Conservation (phyloP, 2,113 vertebrate genomes). For the Strigops habroptila region DNA sequence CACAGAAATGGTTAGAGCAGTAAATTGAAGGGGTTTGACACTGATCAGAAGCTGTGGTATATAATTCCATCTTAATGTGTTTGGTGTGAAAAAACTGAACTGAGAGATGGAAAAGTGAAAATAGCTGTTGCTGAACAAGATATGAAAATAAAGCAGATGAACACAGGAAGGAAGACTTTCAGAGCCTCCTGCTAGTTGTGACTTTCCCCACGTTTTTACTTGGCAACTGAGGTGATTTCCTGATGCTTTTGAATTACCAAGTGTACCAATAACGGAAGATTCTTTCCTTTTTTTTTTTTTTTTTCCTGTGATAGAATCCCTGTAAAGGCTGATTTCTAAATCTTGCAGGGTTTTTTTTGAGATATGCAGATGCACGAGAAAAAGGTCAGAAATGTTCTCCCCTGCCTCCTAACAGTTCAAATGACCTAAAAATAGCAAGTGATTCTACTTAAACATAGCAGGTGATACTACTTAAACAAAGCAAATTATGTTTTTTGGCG, state of each 20-base stretch:
- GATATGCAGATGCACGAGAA: fast-evolving
- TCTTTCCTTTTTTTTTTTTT: not conserved
- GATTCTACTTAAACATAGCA: not conserved
- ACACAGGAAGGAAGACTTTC: not conserved
- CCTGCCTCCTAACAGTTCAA: not conserved
- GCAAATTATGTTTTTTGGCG: not conserved
- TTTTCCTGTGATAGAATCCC: not conserved
- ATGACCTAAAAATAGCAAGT: not conserved
- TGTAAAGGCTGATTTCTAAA: not conserved
- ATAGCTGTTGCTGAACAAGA: not conserved
- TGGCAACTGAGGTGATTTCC: not conserved
- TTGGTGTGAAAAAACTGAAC: not conserved
- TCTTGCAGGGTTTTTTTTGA: not conserved
- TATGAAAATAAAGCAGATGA: not conserved
- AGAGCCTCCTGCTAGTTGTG: not conserved
- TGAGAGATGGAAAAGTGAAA: not conserved
- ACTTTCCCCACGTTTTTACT: not conserved
- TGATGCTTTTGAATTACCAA: not conserved
- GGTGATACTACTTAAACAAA: not conserved
- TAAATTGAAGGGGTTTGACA: not conserved
- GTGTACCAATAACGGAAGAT: not conserved
- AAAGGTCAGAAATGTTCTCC: not conserved
- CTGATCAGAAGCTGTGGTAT: not conserved
- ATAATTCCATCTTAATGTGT: not conserved
- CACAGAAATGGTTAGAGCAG: not conserved